Evolutionary conservation across 2,888 invertebrate genomes (phyloP).

Genomic region (Tillus elongatus): DNA sequence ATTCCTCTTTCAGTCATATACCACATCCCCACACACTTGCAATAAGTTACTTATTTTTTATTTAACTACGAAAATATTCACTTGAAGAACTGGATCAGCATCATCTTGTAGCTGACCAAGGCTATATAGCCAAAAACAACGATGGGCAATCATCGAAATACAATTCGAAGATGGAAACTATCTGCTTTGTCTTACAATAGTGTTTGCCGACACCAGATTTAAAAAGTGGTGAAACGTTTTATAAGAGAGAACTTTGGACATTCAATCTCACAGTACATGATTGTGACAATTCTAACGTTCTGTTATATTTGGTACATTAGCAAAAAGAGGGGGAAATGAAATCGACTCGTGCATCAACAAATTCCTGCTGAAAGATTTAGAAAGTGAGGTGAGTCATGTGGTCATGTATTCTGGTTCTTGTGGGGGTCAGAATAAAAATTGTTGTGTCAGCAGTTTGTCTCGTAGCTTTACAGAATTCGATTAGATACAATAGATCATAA

Average conservation of each 20-base stretch:
- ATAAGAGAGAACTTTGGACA: neutral
- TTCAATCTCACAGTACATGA: too few species aligned
- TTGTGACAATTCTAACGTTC: neutral
- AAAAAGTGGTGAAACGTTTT: neutral
- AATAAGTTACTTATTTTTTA: too few species aligned
- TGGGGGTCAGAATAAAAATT: constrained; percentile 6
- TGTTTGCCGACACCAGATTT: constrained; percentile 2
- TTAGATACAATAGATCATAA: neutral
- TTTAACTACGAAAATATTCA: too few species aligned
- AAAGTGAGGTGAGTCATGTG: neutral
- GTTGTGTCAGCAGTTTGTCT: too few species aligned
- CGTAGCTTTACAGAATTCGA: neutral
- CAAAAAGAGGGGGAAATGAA: neutral
- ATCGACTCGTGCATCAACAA: constrained; percentile 4
- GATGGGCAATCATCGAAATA: constrained; percentile 1
- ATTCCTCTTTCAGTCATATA: too few species aligned
- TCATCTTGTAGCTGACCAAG: neutral
- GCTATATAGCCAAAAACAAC: neutral
- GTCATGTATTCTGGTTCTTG: constrained; percentile 1
- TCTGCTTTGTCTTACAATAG: neutral
- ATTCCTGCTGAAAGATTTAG: neutral
- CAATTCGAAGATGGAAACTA: too few species aligned
- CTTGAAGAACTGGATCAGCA: neutral
- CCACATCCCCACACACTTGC: too few species aligned
- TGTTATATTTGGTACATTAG: neutral